Evolutionary conservation across 2,113 vertebrate species (phyloP).

Genomic region (Eolophus roseicapilla): DNA sequence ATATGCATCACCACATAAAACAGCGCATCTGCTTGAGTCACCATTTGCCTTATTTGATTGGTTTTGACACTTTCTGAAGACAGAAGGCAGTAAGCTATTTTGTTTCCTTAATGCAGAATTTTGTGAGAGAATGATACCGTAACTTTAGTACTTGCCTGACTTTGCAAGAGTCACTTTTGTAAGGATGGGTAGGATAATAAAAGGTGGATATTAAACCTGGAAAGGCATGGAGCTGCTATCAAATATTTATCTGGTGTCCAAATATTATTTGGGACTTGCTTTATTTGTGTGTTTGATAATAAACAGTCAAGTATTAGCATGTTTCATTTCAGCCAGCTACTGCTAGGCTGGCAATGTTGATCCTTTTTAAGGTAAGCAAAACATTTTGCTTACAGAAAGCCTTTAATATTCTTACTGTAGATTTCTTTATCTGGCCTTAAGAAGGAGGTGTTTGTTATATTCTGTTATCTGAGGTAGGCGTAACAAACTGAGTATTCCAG

Average conservation of each 20-base stretch:
- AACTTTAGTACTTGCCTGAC: not conserved
- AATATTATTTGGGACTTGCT: not conserved
- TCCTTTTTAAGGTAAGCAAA: not conserved
- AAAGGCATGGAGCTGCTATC: not conserved
- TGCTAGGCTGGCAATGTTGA: not conserved
- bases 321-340: not conserved
- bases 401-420: not conserved
- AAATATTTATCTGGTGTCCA: not conserved
- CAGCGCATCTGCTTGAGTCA: not conserved
- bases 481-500: not conserved
- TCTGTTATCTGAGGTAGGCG: not conserved
- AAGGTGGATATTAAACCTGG: not conserved
- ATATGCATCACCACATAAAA: not conserved
- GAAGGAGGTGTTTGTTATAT: not conserved
- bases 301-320: not conserved
- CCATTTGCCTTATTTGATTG: not conserved
- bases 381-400: not conserved
- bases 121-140: not conserved
- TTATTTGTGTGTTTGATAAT: not conserved
- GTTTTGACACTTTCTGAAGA: not conserved
- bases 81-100: not conserved
- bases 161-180: not conserved
- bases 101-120: not conserved
- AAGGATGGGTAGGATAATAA: not conserved
- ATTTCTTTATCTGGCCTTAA: not conserved